These are phyloP conservation scores for Microchirus variegatus DNA, from an alignment of 2,797 vertebrate species.

Conservation along the genomic window DNA sequence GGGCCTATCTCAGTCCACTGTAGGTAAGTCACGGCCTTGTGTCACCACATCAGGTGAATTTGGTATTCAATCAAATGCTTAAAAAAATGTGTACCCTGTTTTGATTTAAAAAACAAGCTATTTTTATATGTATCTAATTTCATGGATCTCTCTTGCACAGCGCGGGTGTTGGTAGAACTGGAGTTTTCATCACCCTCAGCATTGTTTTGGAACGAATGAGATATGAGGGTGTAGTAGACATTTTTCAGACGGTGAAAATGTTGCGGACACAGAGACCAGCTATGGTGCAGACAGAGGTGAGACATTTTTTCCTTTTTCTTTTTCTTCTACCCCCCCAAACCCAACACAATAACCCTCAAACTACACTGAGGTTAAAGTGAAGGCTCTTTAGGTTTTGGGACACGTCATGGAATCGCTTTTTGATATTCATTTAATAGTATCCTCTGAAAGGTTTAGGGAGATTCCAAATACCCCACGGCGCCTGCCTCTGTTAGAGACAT, in stretches of 20 bases:
- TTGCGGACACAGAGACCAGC: constrained; percentile 97
- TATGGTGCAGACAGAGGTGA: constrained; percentile 99
- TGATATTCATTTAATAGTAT: background rate
- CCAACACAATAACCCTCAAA: background rate
- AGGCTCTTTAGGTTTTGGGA: background rate
- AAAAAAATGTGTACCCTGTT: background rate
- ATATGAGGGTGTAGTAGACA: constrained; percentile 99
- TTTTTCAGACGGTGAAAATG: constrained; percentile 99
- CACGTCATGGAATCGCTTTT: background rate
- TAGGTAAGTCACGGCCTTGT: constrained; percentile 84
- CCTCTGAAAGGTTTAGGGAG: constrained; percentile 13
- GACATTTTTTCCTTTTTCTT: constrained; percentile 19
- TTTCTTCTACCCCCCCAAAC: constrained; percentile 7
- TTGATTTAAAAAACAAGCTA: background rate
- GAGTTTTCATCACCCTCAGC: constrained; percentile 99
- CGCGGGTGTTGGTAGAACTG: constrained; percentile 96
- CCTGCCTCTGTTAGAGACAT: constrained; percentile 13
- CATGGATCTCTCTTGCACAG: constrained; percentile 70
- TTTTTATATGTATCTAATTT: constrained; percentile 6
- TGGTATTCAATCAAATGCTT: background rate
- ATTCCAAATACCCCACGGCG: constrained; percentile 23
- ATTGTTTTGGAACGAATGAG: constrained; percentile 99
- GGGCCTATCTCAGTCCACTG: constrained; percentile 99
- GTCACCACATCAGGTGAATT: background rate
- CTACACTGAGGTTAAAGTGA: background rate